Base-by-base conservation (phyloP, 2,113 vertebrate species). In the Orthonyx spaldingii region DNA sequence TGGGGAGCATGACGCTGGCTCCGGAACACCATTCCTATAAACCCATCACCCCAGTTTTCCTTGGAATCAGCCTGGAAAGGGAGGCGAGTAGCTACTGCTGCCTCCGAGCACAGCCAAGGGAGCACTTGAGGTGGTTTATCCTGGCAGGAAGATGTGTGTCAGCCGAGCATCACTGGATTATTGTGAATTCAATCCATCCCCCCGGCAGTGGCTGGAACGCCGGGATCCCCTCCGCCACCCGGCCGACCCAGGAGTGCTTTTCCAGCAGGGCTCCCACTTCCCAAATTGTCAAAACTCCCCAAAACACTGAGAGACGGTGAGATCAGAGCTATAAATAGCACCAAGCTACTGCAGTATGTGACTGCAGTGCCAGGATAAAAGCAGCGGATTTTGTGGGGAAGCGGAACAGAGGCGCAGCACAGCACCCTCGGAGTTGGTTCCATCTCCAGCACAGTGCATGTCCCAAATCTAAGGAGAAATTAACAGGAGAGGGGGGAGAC, bases 281-380 rank as follows among this genome's bases (percentile, higher is more conserved):
- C 50, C 10, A 87, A 76, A 96, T 89, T 56, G 90, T 78, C 92
- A 82, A 77, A 94, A 87, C 82, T 77, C 75, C 3, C 60, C 9
- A 0, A 93, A 96, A 84, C 12, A 10, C 49, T 15, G 33, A 4
- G 55, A 90, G 84, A 81, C 3, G 9, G 52, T 71, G 94, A 97
- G 89, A 84, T 68, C 92, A 94, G 90, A 82, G 68, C 89, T 96
- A 93, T 88, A 88, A 92, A 92, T 94, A 94, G 94, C 78, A 89
- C 37, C 13, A 16, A 87, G 90, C 87, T 80, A 35, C 95, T 93
- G 97, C 94, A 92, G 94, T 85, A 89, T 87, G 68, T 50, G 78
- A 83, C 79, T 95, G 97, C 97, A 96, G 95, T 24, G 65, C 89
- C 23, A 6, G 80, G 66, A 89, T 94, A 39, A 79, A 87, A 77